A percentile compares a stretch with the other conserved stretches of the same genome.
Conservation (phyloP, 2,113 vertebrate species). For the Corythornis madagascariensis region DNA sequence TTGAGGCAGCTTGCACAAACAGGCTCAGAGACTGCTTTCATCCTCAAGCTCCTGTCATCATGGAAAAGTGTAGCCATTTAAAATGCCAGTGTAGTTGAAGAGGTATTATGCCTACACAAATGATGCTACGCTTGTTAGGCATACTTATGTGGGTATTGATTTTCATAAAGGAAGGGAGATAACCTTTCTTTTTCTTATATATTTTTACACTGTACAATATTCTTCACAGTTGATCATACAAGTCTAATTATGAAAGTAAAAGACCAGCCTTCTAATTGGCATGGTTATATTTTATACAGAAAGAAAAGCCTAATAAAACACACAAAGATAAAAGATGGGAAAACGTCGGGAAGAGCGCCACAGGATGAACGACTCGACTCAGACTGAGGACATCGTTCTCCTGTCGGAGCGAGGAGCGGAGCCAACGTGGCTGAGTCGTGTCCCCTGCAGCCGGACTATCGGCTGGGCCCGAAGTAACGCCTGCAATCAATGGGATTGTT, state of each 20-base stretch:
- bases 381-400: no score
- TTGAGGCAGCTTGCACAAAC: not conserved
- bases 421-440: no score
- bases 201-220: rapidly evolving
- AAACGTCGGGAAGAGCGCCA: no score
- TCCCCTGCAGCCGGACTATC: no score
- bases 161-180: not conserved
- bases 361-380: no score
- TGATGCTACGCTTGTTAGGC: rapidly evolving
- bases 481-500: no score
- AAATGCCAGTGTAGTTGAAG: not conserved
- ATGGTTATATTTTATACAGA: not conserved
- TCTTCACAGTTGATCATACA: not conserved
- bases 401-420: no score
- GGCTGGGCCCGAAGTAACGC: no score
- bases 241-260: not conserved
- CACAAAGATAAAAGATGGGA: not conserved
- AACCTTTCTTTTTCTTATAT: not conserved
- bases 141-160: not conserved
- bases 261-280: not conserved
- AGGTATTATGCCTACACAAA: not conserved
- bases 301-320: not conserved
- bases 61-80: not conserved
- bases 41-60: not conserved
- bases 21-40: not conserved